A percentile compares a stretch with the other conserved stretches of the same genome.
These are phyloP conservation scores for Chloroclysta siterata DNA, from an alignment of 2,888 invertebrate genomes.

Conservation along the genomic window DNA sequence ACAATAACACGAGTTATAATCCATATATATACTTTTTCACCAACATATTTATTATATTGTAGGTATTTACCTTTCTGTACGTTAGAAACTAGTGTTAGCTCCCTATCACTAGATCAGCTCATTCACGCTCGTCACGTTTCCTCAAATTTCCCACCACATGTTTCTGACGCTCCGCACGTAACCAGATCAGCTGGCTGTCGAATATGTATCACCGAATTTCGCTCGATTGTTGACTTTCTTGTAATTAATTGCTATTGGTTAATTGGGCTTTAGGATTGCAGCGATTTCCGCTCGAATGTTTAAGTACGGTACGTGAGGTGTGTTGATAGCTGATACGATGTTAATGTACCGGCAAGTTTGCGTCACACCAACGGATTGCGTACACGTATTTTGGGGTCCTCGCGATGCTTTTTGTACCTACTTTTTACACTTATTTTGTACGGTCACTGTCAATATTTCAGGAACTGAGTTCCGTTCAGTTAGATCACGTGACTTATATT, in stretches of 20 bases:
- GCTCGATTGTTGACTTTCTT: constrained; percentile 67
- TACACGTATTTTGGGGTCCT: background rate
- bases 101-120: background rate
- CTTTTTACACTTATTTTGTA: too few relatives aligned
- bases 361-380: constrained; percentile 9
- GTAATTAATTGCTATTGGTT: constrained; percentile 61
- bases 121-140: constrained; percentile 55
- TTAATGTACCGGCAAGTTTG: constrained; percentile 13
- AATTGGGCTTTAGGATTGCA: constrained; percentile 46
- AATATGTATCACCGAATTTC: constrained; percentile 63
- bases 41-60: background rate
- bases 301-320: constrained; percentile 34
- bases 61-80: background rate
- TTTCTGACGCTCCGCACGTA: constrained; percentile 64
- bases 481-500: too few relatives aligned
- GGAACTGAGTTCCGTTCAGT: too few relatives aligned
- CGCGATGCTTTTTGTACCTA: background rate
- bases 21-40: background rate
- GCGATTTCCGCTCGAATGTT: constrained; percentile 33
- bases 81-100: background rate
- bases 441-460: too few relatives aligned
- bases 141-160: constrained; percentile 55
- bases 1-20: too few relatives aligned
- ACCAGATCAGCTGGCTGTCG: constrained; percentile 55
- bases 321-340: constrained; percentile 13